Evolutionary conservation across 2,797 vertebrate species (phyloP).

Genomic region (Anguilla megastoma): DNA sequence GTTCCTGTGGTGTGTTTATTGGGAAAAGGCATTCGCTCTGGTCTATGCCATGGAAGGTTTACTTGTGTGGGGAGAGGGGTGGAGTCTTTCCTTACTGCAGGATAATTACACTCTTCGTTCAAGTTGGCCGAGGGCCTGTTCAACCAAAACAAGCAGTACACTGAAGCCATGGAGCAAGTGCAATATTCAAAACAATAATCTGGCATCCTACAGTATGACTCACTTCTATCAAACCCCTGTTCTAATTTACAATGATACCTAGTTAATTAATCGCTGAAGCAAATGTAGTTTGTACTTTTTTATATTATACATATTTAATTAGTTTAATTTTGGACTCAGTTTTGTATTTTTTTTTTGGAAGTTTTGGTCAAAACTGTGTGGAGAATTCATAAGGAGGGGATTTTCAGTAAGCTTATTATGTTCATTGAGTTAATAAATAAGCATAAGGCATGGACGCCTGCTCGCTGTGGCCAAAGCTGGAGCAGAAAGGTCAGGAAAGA

Average conservation of each 20-base stretch:
- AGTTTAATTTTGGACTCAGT: not conserved
- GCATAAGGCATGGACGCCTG: not conserved
- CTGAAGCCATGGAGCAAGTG: not conserved
- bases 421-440: not conserved
- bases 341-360: not conserved
- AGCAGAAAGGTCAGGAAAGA: not conserved
- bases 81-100: conserved; percentile 1
- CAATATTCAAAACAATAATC: too few species aligned
- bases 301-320: not conserved
- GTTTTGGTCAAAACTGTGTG: not conserved
- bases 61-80: not conserved
- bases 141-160: conserved; percentile 17
- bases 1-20: not conserved
- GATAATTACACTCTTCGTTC: not conserved
- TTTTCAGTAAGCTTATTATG: not conserved
- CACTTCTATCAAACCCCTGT: not conserved
- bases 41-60: not conserved
- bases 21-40: not conserved
- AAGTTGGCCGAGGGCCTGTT: not conserved
- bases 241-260: not conserved
- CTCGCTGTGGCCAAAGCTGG: not conserved
- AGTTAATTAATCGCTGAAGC: not conserved
- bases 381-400: not conserved
- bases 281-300: not conserved
- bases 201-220: not conserved